A percentile compares a stretch with the other conserved stretches of the same genome.
Evolutionary conservation across 2,888 invertebrate species (phyloP).

Genomic region (Colletes collaris): DNA sequence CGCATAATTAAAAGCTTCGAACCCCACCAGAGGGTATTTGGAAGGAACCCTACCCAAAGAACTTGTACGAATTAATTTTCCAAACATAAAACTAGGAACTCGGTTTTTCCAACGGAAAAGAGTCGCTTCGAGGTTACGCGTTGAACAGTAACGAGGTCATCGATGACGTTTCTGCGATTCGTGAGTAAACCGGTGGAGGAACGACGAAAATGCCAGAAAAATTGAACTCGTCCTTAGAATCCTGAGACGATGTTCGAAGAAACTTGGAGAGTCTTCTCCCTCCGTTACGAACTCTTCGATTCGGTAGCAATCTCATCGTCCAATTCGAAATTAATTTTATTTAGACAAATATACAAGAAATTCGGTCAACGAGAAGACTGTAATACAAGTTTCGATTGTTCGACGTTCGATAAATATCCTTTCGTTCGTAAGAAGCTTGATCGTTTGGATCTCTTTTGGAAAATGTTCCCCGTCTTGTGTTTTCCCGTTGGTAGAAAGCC

Average conservation of each 20-base stretch:
- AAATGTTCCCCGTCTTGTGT: background rate
- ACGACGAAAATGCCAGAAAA: background rate
- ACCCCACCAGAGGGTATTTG: too few species aligned
- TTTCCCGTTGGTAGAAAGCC: background rate
- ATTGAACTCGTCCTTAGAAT: background rate
- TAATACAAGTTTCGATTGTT: background rate
- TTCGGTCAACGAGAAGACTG: too few species aligned
- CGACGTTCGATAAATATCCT: background rate
- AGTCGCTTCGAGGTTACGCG: conserved; percentile 21
- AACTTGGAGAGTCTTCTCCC: background rate
- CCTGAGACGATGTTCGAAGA: background rate
- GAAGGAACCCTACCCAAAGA: too few species aligned
- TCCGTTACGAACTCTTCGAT: too few species aligned
- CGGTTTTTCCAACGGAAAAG: conserved; percentile 6
- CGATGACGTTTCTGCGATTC: conserved; percentile 33
- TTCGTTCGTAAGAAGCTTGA: too few species aligned
- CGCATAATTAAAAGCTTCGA: too few species aligned
- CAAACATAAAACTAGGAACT: background rate
- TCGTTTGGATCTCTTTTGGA: background rate
- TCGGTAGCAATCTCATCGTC: too few species aligned
- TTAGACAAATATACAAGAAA: too few species aligned
- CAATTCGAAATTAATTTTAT: too few species aligned
- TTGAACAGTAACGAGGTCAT: conserved; percentile 34
- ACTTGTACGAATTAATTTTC: too few species aligned
- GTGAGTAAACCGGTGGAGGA: conserved; percentile 8